Conservation (phyloP, 2,797 vertebrate species). For the Rhabdomys pumilio region DNA sequence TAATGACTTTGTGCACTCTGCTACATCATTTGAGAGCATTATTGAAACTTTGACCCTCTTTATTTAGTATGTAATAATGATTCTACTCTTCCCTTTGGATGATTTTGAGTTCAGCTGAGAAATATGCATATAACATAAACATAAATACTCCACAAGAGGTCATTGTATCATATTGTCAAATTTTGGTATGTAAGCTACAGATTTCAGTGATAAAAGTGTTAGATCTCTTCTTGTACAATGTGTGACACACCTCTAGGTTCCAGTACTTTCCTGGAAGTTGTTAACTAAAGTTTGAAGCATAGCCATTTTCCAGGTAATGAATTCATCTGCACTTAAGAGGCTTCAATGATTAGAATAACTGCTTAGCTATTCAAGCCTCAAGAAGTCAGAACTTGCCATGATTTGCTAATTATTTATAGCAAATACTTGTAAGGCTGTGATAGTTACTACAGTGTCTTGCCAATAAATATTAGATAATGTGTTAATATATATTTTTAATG, state of each 20-base stretch:
- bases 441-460: constrained; percentile 42
- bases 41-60: neutral
- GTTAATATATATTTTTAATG: constrained; percentile 78
- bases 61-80: neutral
- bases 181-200: neutral
- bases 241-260: neutral
- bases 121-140: neutral
- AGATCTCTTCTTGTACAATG: neutral
- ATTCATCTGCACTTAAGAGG: neutral
- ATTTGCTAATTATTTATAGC: constrained; percentile 75
- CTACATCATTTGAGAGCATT: neutral
- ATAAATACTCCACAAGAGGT: neutral
- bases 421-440: constrained; percentile 59
- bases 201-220: neutral
- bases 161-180: constrained; percentile 32
- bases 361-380: constrained; percentile 47
- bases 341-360: constrained; percentile 64
- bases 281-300: neutral
- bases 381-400: constrained; percentile 45
- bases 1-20: neutral
- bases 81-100: neutral
- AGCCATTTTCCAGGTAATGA: constrained; percentile 37
- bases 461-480: constrained; percentile 74
- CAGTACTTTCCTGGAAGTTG: neutral
- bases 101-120: neutral